Evolutionary conservation across 2,888 invertebrate species (phyloP), one percentile per base, ranked within the genome.

Genomic region (Drosophila merina): DNA sequence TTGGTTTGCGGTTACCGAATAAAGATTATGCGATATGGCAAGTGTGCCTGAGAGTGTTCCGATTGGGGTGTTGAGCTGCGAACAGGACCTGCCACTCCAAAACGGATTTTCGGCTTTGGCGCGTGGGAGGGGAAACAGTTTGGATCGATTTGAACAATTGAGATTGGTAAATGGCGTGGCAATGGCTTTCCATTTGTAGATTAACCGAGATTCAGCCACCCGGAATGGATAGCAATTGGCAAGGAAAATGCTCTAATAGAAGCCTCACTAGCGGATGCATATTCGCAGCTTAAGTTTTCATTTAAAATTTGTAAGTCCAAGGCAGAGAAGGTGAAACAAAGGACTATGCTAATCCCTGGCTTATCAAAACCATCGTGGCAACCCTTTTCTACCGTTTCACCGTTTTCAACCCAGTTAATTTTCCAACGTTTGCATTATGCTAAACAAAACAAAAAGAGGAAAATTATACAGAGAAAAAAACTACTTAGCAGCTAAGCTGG

Each of bases 401-500:
- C 28, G 28, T 28, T 28, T 40, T 49, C 57, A 54, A 36, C 38
- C 59, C 57, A 59, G 85, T 84, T 87, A 82, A 82, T 82, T 87
- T 74, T 57, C 81, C 74, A 58, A 73, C 62, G 50, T 52, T 73
- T 70, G 64, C 70, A 84, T 75, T 85, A 81, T 85, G 86, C 76
- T 62, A 72, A 75, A 80, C 72, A 86, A 76, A 86, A 47, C 68
- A 69, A 47, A 58, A 58, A 57, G 38, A 49, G 52, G 20, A 42
- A 42, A 69, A 69, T 52, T 52, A 20, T 26, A 47, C 67, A 52
- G 64, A 10, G 45, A 64, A 64, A 64, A 63, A 87, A 82, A 84
- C 79, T 82, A 82, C 85, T 82, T 85, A 87, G 60, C 72, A 72
- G 72, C 74, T 85, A 86, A 86, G 80, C 86, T 86, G 77, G 54